Evolutionary conservation across 2,113 vertebrate species (phyloP), one percentile per base, ranked within the genome.

Genomic region (Actenoides lindsayi): DNA sequence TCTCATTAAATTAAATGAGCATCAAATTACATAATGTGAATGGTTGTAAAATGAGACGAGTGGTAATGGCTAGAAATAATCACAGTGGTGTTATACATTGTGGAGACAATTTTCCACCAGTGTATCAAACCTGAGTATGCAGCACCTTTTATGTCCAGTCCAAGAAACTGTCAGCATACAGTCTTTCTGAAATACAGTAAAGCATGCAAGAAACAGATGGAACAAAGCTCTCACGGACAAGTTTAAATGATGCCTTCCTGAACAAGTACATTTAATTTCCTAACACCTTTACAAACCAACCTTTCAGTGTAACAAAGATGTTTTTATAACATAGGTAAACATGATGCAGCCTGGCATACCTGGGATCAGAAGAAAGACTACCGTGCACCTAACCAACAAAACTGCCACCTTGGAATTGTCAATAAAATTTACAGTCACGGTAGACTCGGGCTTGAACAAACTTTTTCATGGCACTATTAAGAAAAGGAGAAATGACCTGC

Each of bases 1-100:
- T 89, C 94, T 95, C 94, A 97, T 96, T 93, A 96, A 95, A 96
- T 86, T 94, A 95, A 91, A 91, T 51, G 91, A 81, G 69, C 69
- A 83, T 93, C 95, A 94, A 97, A 97, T 94, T 94, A 94, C 90
- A 96, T 94, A 96, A 97, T 78, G 77, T 57, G 71, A 96, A 83
- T 10, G 30, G 83, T 4, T 91, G 89, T 94, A 95, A 97, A 92
- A 91, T 64, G 69, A 92, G 75, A 93, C 64, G 89, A 63, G 57
- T 51, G 69, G 53, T 83, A 96, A 95, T 46, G 78, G 75, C 77
- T 46, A 97, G 86, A 87, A 94, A 81, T 84, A 96, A 93, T 90
- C 75, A 86, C 73, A 73, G 83, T 0, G 0, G 51, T 53, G 65
- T 91, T 87, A 81, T 85, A 86, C 90, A 93, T 70, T 0, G 2